Conservation (phyloP, 2,797 vertebrate genomes). For the Peromyscus attwateri region DNA sequence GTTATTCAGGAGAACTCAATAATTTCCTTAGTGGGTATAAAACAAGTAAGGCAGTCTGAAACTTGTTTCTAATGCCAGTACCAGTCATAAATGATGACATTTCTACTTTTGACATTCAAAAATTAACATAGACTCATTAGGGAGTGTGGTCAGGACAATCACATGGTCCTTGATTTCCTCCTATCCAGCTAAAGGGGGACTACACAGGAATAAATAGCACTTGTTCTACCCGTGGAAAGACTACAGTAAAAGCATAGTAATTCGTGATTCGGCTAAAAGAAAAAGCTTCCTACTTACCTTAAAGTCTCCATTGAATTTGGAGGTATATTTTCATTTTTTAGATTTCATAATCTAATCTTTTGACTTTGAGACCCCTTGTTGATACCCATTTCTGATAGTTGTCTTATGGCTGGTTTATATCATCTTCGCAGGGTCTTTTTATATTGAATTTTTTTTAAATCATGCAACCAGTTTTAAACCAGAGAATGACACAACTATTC, state of each 20-base stretch:
- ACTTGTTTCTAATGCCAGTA: background rate
- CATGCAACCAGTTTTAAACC: background rate
- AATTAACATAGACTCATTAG: conserved; percentile 5
- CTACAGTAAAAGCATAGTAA: background rate
- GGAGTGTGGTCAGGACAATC: conserved; percentile 9
- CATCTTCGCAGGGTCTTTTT: conserved; percentile 12
- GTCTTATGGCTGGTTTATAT: background rate
- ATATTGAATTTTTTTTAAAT: background rate
- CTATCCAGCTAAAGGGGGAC: background rate
- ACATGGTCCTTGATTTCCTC: conserved; percentile 22
- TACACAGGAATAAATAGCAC: background rate
- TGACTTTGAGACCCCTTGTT: conserved; percentile 14
- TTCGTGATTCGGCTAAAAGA: conserved; percentile 13
- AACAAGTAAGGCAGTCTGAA: background rate
- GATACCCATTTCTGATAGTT: conserved; percentile 28
- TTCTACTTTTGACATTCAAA: background rate
- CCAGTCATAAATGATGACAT: background rate
- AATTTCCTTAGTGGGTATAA: background rate
- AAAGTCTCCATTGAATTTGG: background rate
- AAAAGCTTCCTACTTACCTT: conserved; percentile 14
- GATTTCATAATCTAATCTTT: conserved; percentile 12
- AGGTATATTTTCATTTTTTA: conserved; percentile 19
- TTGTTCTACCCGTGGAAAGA: background rate
- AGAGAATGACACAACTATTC: background rate
- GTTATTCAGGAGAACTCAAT: conserved; percentile 5